Conservation (phyloP, 2,113 vertebrate species). For the Excalfactoria chinensis region DNA sequence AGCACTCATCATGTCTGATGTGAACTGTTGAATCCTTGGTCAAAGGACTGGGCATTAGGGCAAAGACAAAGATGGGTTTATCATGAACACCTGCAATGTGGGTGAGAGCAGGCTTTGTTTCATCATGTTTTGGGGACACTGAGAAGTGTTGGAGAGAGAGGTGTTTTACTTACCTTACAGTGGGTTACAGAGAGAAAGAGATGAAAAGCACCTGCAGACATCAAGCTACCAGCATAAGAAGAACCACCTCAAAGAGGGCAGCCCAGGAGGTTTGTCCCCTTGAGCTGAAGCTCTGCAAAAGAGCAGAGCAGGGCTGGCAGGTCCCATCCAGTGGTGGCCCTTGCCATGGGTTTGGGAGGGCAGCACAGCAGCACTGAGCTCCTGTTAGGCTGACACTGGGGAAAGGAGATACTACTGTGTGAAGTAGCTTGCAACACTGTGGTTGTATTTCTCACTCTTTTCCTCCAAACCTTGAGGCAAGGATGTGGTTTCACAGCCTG, state of each 20-base stretch:
- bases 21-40: background rate
- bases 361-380: background rate
- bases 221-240: background rate
- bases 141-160: background rate
- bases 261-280: background rate
- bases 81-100: accelerated
- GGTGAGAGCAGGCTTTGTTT: background rate
- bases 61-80: background rate
- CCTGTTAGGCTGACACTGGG: background rate
- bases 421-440: background rate
- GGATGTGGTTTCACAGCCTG: background rate
- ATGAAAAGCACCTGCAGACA: background rate
- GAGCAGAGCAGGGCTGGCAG: background rate
- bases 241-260: background rate
- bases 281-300: background rate
- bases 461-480: background rate
- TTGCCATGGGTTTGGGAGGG: accelerated
- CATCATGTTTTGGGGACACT: background rate
- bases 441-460: background rate
- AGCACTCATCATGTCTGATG: accelerated
- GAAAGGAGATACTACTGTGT: background rate
- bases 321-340: background rate
- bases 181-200: background rate
- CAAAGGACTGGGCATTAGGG: background rate
- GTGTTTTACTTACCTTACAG: background rate